Conservation (phyloP, 2,797 vertebrate genomes). For the Anabas testudineus region DNA sequence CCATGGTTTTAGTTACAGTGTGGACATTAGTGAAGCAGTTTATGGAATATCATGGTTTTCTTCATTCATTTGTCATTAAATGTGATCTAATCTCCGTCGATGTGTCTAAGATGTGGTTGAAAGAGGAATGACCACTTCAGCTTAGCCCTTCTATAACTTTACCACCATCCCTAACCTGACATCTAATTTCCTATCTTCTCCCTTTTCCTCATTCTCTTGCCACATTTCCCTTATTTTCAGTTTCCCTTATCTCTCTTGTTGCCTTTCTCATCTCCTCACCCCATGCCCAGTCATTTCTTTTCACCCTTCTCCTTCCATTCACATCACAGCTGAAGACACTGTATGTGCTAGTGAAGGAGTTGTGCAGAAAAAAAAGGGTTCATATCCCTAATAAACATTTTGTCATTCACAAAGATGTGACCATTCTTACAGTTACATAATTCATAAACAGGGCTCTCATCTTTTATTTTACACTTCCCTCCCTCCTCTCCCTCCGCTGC, state of each 20-base stretch:
- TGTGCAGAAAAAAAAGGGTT: background rate
- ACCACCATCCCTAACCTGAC: background rate
- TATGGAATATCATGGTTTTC: too few species aligned
- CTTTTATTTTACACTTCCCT: conserved; percentile 33
- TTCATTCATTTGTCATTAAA: too few species aligned
- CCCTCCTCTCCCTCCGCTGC: background rate
- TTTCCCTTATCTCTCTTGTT: conserved; percentile 13
- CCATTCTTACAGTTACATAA: conserved; percentile 35
- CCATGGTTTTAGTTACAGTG: too few species aligned
- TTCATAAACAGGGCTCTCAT: conserved; percentile 28
- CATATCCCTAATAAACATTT: conserved; percentile 52
- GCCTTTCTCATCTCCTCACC: conserved; percentile 2
- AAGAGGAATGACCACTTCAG: too few species aligned
- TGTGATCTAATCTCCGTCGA: too few species aligned
- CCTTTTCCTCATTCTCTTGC: too few species aligned
- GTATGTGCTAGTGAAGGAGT: background rate
- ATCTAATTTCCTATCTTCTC: background rate
- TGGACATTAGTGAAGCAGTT: too few species aligned
- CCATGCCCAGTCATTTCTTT: background rate
- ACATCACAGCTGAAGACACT: background rate
- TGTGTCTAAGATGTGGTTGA: too few species aligned
- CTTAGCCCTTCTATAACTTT: background rate
- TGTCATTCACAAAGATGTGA: conserved; percentile 27
- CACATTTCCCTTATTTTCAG: background rate
- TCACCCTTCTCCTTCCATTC: background rate